Evolutionary conservation across 2,888 invertebrate genomes (phyloP).

Genomic region (Leptinotarsa juncta): DNA sequence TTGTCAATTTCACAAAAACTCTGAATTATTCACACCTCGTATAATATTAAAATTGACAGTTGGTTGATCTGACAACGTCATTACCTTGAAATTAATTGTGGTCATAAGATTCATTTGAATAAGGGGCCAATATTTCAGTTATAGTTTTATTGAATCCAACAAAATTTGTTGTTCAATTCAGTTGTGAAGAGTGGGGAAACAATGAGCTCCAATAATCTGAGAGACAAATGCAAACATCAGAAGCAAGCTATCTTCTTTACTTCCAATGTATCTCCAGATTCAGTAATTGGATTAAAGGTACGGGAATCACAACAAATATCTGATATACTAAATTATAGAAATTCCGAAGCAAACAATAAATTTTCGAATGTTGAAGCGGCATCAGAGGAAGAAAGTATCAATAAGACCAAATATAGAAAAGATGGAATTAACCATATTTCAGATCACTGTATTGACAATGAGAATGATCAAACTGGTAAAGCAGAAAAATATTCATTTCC

Average conservation of each 20-base stretch:
- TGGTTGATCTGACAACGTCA: conserved; percentile 1
- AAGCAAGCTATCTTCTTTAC: neutral
- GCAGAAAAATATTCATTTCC: neutral
- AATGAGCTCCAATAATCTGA: neutral
- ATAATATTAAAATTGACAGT: neutral
- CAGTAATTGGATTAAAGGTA: neutral
- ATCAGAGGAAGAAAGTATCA: neutral
- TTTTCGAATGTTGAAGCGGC: neutral
- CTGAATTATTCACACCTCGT: neutral
- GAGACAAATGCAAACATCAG: neutral
- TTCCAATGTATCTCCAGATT: neutral
- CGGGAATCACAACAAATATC: neutral
- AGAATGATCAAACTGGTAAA: neutral
- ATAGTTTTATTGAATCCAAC: neutral
- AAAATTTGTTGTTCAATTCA: neutral
- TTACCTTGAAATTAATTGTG: conserved; percentile 1
- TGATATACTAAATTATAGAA: conserved; percentile 8
- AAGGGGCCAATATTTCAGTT: conserved; percentile 16
- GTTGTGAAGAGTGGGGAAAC: neutral
- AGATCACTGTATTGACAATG: neutral
- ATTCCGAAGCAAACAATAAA: neutral
- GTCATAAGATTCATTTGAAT: neutral
- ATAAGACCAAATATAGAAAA: neutral
- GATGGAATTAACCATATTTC: neutral
- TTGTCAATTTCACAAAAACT: neutral